These are phyloP conservation scores for Listronotus bonariensis DNA, from an alignment of 1,140 invertebrate species.

Conservation along the genomic window DNA sequence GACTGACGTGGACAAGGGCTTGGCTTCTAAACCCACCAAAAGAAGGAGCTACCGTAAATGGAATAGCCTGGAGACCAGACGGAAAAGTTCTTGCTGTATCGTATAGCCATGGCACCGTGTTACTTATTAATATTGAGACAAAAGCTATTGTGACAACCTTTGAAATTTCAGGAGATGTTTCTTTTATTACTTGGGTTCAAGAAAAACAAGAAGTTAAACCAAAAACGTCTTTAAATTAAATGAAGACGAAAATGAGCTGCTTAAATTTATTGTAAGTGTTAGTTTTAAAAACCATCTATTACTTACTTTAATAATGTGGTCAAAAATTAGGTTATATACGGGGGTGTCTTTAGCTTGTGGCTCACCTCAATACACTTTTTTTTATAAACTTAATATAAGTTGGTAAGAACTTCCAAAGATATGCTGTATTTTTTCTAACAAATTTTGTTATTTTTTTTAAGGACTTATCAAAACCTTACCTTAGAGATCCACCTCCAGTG, in stretches of 20 bases:
- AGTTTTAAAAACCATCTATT: too few species aligned
- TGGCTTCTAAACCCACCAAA: slow-evolving; percentile 78
- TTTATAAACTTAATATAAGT: too few species aligned
- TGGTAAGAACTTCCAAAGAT: too few species aligned
- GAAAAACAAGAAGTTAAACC: slow-evolving; percentile 55
- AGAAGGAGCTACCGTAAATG: slow-evolving; percentile 69
- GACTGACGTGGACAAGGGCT: slow-evolving; percentile 91
- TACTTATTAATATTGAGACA: slow-evolving; percentile 86
- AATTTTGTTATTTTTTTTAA: slow-evolving; percentile 49
- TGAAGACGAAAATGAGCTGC: slow-evolving; percentile 44
- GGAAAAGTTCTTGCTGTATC: slow-evolving; percentile 78
- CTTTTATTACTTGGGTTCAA: slow-evolving; percentile 65
- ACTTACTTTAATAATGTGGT: too few species aligned
- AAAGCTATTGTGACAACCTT: slow-evolving; percentile 78
- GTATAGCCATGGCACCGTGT: slow-evolving; percentile 71
- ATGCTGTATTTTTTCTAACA: slow-evolving; percentile 4
- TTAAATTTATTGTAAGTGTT: slow-evolving; percentile 48
- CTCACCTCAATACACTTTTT: too few species aligned
- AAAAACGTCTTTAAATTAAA: slow-evolving; percentile 42
- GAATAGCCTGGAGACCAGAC: slow-evolving; percentile 91
- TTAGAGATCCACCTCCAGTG: slow-evolving; percentile 57
- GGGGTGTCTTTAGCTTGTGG: too few species aligned
- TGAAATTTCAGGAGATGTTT: slow-evolving; percentile 62
- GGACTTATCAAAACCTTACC: slow-evolving; percentile 61
- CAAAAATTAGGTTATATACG: too few species aligned